Evolutionary conservation across 2,888 invertebrate species (phyloP), one percentile per base, ranked within the genome.

Genomic region (Conistra vaccinii): DNA sequence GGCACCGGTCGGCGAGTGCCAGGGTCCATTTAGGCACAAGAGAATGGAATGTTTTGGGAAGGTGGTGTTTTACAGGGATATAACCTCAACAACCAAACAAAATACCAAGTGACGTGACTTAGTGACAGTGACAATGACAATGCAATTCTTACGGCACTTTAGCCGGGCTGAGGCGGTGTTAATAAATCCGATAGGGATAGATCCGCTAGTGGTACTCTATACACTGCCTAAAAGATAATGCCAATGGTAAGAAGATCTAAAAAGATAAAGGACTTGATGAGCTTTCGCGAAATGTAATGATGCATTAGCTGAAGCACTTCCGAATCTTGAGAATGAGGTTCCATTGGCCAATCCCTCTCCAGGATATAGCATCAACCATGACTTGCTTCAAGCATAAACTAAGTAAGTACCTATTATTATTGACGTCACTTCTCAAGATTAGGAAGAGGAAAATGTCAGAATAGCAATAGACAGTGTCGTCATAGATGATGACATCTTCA

Each of bases 401-500:
- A 66, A 32, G 17, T 39, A 39, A 10, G 39, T 23, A n/a, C 9
- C 39, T 39, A 29, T 29, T 39, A 60, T 17, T 20, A 55, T 29
- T 72, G 65, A 66, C 45, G 45, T 69, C 72, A 66, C 10, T 10
- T 29, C 32, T 45, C n/a, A 35, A 81, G 68, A 77, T 72, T 67
- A 66, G 60, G 77, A 61, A 67, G 45, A 66, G 29, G 60, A 81
- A 73, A 80, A 42, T 65, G 42, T 35, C 35, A 58, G 76, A 61
- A 57, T 35, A 58, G 42, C 29, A 76, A 57, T 62, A 68, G 55
- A 65, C 80, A 68, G 60, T 73, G 48, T 61, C 45, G 67, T 65
- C 63, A 57, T 45, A 61, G 68, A 78, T 65, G 81, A 76, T 69
- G 68, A 53, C 65, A 62, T 76, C 76, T 69, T 55, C 68, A 76